phyloP scores from a whole-genome alignment of 2,797 vertebrate genomes.

The Nyctibius grandis region DNA sequence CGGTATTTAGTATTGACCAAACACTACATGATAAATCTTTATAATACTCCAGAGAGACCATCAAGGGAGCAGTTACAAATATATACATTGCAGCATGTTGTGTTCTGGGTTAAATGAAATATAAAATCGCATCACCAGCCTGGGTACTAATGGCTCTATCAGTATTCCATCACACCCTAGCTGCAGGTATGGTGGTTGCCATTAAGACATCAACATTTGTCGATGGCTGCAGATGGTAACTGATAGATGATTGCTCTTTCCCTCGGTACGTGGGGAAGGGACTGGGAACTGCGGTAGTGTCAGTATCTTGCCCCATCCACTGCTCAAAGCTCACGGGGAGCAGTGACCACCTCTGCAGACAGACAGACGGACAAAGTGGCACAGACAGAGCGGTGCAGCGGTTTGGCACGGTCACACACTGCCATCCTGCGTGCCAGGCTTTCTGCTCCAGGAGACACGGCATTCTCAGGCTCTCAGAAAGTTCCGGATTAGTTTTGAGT shows the following conservation, averaged over 20 bases:
- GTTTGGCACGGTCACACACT: fast-evolving
- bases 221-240: not conserved
- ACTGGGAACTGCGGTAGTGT: fast-evolving
- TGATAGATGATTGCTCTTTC: not conserved
- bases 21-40: conserved; percentile 64
- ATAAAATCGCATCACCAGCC: conserved; percentile 10
- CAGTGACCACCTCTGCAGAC: not conserved
- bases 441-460: not conserved
- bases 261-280: not conserved
- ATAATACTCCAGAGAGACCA: conserved; percentile 60
- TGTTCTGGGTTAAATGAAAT: conserved; percentile 63
- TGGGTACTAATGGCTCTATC: conserved; percentile 46
- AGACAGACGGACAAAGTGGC: not conserved
- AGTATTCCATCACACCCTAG: conserved; percentile 23
- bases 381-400: not conserved
- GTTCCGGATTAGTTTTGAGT: not conserved
- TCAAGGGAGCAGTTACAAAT: conserved; percentile 64
- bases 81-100: conserved; percentile 53
- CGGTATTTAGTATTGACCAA: conserved; percentile 68
- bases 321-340: not conserved
- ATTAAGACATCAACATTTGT: conserved; percentile 31
- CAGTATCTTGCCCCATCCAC: not conserved
- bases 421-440: fast-evolving
- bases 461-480: not conserved
- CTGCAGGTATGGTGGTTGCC: conserved; percentile 20